phyloP scores from a whole-genome alignment of 35 echinoderm and acorn worm genomes.

The Heliocidaris tuberculata region DNA sequence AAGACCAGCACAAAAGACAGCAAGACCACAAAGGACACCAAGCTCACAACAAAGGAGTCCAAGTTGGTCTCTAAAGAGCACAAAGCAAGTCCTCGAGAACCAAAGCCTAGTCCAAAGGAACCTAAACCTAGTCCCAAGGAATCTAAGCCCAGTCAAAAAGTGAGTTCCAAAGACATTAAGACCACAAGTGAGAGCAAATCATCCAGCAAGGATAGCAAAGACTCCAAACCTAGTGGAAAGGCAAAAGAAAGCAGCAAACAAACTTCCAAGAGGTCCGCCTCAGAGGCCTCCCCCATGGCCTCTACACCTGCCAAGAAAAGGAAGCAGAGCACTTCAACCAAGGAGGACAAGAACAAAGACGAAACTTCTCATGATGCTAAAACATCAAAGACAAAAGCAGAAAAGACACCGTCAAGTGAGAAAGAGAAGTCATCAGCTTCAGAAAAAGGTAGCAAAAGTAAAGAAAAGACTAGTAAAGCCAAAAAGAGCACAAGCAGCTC shows the following conservation, averaged over 20 bases:
- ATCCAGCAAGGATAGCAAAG: constrained; percentile 47
- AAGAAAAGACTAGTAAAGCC: constrained; percentile 48
- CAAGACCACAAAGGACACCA: constrained; percentile 67
- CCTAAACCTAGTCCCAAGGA: constrained; percentile 57
- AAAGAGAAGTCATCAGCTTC: constrained; percentile 1
- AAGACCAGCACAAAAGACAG: constrained; percentile 21
- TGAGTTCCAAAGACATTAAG: constrained; percentile 51
- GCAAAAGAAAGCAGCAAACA: constrained; percentile 51
- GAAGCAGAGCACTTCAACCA: constrained; percentile 74
- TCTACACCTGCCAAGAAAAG: constrained; percentile 73
- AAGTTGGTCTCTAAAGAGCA: constrained; percentile 37
- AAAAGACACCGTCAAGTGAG: constrained; percentile 44
- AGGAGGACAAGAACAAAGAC: constrained; percentile 52
- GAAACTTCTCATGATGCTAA: constrained; percentile 55
- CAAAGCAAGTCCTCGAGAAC: constrained; percentile 54
- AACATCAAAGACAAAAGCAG: constrained; percentile 57
- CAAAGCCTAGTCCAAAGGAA: constrained; percentile 53
- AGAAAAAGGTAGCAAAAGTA: constrained; percentile 42
- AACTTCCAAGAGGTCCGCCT: constrained; percentile 26
- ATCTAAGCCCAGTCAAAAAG: constrained; percentile 50
- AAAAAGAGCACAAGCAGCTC: constrained; percentile 56
- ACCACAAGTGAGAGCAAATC: constrained; percentile 49
- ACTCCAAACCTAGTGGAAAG: constrained; percentile 51
- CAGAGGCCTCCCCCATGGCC: constrained; percentile 10
- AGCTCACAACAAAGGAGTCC: constrained; percentile 49